phyloP scores from a whole-genome alignment of 2,113 vertebrate species.

The Apeltes quadracus region DNA sequence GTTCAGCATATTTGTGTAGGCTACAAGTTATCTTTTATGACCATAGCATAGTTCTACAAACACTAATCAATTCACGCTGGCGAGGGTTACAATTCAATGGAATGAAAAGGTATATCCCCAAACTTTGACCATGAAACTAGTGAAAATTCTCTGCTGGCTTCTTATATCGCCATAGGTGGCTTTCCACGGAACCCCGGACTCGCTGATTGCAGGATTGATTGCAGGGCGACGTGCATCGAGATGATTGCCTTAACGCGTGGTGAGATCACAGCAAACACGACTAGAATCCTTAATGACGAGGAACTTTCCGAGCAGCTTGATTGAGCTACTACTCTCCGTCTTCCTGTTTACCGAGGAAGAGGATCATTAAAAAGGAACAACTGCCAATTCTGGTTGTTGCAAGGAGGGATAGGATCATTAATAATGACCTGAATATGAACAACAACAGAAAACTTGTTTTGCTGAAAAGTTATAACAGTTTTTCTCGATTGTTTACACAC shows the following conservation, averaged over 20 bases:
- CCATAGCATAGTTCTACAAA: too few relatives aligned
- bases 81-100: too few relatives aligned
- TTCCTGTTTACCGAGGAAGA: not conserved
- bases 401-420: not conserved
- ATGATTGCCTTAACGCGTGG: constrained; percentile 21
- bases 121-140: not conserved
- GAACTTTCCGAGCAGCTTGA: not conserved
- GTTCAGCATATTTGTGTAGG: too few relatives aligned
- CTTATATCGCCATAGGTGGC: not conserved
- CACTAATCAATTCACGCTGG: too few relatives aligned
- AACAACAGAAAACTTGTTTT: too few relatives aligned
- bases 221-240: not conserved
- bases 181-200: not conserved
- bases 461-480: too few relatives aligned
- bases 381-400: not conserved
- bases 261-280: constrained; percentile 8
- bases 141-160: not conserved
- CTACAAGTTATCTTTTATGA: too few relatives aligned
- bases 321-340: not conserved
- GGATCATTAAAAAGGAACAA: constrained; percentile 1
- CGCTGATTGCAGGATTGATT: constrained; percentile 33
- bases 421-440: too few relatives aligned
- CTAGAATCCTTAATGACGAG: constrained; percentile 5
- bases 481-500: too few relatives aligned
- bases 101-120: too few relatives aligned